These are phyloP conservation scores for Pachypanchax playfairii DNA, from an alignment of 2,113 vertebrate species.

Conservation along the genomic window DNA sequence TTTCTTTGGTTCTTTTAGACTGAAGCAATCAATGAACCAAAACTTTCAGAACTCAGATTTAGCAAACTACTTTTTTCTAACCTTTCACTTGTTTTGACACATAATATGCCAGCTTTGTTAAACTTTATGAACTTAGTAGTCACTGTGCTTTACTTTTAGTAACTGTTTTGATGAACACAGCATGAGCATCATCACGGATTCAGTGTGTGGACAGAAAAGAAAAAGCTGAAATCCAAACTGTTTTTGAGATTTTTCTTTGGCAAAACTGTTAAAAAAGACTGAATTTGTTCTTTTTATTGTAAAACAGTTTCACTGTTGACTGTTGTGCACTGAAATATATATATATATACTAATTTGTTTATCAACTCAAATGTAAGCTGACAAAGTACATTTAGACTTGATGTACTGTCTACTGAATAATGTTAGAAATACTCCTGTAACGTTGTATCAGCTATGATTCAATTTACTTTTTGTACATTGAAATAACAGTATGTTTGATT, in stretches of 20 bases:
- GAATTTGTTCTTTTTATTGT: slow-evolving; percentile 75
- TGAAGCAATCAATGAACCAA: slow-evolving; percentile 80
- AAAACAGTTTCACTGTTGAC: slow-evolving; percentile 81
- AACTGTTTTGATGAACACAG: slow-evolving; percentile 81
- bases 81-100: slow-evolving; percentile 72
- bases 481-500: slow-evolving; percentile 78
- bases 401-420: slow-evolving; percentile 83
- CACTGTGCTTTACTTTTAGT: slow-evolving; percentile 82
- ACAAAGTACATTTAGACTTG: slow-evolving; percentile 82
- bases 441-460: slow-evolving; percentile 93
- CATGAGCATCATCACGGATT: slow-evolving; percentile 78
- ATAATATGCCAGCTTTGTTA: slow-evolving; percentile 82
- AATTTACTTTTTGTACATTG: slow-evolving; percentile 83
- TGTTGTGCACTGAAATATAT: slow-evolving; percentile 81
- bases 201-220: slow-evolving; percentile 61
- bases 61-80: slow-evolving; percentile 82
- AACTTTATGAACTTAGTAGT: slow-evolving; percentile 80
- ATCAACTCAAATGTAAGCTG: slow-evolving; percentile 79
- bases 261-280: slow-evolving; percentile 70
- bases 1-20: slow-evolving; percentile 74
- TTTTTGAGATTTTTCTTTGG: slow-evolving; percentile 67
- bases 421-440: slow-evolving; percentile 91
- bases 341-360: slow-evolving; percentile 78
- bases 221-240: slow-evolving; percentile 61
- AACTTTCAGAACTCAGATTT: slow-evolving; percentile 84